Conservation (phyloP, 2,113 vertebrate genomes). For the Ictalurus punctatus region DNA sequence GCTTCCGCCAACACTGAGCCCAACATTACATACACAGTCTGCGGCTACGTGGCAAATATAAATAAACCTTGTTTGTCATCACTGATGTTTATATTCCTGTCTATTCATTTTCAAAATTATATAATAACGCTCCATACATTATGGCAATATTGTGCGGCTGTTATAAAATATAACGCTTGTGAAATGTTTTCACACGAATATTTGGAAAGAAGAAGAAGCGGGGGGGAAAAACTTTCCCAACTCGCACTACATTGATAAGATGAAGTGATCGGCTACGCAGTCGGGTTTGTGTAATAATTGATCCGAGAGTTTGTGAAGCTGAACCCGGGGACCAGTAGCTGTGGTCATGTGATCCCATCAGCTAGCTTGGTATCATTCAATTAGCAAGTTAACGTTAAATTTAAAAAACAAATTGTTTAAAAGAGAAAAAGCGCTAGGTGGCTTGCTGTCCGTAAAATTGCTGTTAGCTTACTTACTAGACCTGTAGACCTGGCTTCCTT, state of each 20-base stretch:
- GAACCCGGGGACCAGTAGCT: background rate
- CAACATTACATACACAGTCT: background rate
- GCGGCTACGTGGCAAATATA: background rate
- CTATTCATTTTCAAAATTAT: background rate
- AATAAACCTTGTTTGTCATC: background rate
- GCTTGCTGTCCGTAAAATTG: no score
- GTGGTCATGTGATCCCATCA: conserved; percentile 12
- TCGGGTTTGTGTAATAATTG: background rate
- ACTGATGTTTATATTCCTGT: background rate
- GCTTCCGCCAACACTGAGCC: conserved; percentile 30
- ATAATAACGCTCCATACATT: background rate
- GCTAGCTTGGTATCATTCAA: background rate
- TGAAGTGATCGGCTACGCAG: background rate
- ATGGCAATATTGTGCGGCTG: background rate
- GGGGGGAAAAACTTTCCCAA: background rate
- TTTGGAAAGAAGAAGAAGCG: no score
- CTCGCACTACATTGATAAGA: background rate
- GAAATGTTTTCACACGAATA: background rate
- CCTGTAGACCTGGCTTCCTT: background rate
- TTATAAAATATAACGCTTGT: background rate
- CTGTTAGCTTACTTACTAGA: background rate
- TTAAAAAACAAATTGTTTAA: background rate
- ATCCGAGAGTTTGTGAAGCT: background rate
- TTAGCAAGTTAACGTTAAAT: background rate
- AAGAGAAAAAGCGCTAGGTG: background rate